These are phyloP conservation scores for Pampus argenteus DNA, from an alignment of 2,797 vertebrate genomes.

Conservation along the genomic window DNA sequence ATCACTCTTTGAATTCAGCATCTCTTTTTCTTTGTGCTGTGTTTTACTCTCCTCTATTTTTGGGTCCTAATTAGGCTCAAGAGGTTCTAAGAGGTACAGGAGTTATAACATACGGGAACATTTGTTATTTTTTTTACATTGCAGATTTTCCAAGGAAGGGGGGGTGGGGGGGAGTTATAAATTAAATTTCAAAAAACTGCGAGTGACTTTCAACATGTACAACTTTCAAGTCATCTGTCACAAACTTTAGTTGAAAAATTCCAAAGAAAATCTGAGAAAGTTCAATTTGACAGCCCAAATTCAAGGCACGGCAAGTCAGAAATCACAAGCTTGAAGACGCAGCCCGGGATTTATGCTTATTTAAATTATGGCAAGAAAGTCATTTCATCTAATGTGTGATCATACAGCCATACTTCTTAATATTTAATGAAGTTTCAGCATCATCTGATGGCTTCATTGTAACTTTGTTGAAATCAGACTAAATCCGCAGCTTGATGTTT, in stretches of 20 bases:
- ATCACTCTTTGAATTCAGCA: conserved; percentile 67
- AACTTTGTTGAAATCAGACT: conserved; percentile 26
- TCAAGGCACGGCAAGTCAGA: conserved; percentile 30
- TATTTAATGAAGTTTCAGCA: conserved; percentile 4
- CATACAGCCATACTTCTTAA: background rate
- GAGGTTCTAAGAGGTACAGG: conserved; percentile 57
- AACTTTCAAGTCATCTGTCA: conserved; percentile 65
- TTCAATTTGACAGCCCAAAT: conserved; percentile 43
- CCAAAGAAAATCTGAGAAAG: conserved; percentile 37
- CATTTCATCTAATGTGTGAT: conserved; percentile 21
- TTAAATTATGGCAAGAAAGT: conserved; percentile 12
- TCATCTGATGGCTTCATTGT: background rate
- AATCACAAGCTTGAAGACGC: conserved; percentile 15
- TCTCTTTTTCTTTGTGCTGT: conserved; percentile 51
- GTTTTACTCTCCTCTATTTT: conserved; percentile 62
- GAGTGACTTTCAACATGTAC: conserved; percentile 50
- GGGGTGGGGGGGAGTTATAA: too few species aligned
- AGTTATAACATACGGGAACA: conserved; percentile 31
- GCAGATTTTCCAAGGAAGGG: background rate
- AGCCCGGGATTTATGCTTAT: conserved; percentile 19
- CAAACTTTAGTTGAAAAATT: conserved; percentile 64
- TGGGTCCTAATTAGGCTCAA: conserved; percentile 74
- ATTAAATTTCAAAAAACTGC: too few species aligned
- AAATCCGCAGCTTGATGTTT: conserved; percentile 23
- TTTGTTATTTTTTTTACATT: background rate